Conservation (phyloP, 2,888 invertebrate genomes). For the Oscheius sp. region DNA sequence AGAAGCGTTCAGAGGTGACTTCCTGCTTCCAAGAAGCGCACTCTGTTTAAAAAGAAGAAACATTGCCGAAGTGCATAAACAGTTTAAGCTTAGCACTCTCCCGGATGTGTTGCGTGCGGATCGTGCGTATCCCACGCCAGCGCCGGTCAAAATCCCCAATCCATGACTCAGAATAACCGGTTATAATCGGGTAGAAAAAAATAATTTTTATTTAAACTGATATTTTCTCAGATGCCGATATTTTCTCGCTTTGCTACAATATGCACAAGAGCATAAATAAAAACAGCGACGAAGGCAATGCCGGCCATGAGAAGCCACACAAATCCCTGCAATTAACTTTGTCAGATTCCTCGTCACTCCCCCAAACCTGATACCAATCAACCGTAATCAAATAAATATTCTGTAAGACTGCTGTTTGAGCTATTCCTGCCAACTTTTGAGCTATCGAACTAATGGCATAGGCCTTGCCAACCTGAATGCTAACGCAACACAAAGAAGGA, state of each 20-base stretch:
- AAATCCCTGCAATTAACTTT: conserved; percentile 53
- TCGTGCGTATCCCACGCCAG: not conserved
- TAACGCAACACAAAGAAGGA: not conserved
- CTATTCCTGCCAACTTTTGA: conserved; percentile 58
- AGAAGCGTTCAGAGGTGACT: not conserved
- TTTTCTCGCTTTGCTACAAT: conserved; percentile 54
- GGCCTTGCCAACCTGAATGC: conserved; percentile 61
- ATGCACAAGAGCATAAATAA: conserved; percentile 57
- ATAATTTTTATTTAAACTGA: too few species aligned
- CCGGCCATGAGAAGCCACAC: conserved; percentile 63
- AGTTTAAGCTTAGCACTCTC: not conserved
- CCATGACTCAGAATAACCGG: conserved; percentile 5
- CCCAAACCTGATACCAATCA: conserved; percentile 62
- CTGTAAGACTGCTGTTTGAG: conserved; percentile 61
- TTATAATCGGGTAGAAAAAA: not conserved
- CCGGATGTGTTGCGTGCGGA: not conserved
- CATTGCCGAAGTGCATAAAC: not conserved
- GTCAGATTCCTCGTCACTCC: not conserved
- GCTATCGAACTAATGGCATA: conserved; percentile 63
- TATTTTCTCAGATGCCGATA: conserved; percentile 42
- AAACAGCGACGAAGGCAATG: conserved; percentile 50
- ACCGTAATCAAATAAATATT: conserved; percentile 64
- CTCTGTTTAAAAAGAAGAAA: conserved; percentile 1
- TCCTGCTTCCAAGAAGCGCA: not conserved
- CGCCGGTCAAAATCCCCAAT: not conserved